Percentiles rank a stretch among this genome's conserved stretches.
phyloP scores from a whole-genome alignment of 2,113 vertebrate species.

The Nesogale talazaci region DNA sequence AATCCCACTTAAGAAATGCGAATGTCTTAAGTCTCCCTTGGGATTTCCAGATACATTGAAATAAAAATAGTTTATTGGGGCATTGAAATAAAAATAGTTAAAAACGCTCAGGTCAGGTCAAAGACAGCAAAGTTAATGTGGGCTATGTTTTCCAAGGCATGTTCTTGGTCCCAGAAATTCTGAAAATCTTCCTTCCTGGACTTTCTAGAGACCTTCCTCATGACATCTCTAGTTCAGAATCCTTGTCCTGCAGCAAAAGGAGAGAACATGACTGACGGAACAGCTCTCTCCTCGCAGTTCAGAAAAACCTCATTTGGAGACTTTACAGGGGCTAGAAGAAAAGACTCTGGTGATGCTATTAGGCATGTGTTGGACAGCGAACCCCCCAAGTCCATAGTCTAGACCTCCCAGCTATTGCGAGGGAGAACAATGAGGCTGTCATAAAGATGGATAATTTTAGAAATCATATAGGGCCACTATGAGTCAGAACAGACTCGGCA shows the following conservation, averaged over 20 bases:
- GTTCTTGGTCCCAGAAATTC: background rate
- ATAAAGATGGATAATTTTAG: no score
- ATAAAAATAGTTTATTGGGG: background rate
- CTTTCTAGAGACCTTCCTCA: no score
- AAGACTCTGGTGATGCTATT: background rate
- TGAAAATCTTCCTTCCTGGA: background rate
- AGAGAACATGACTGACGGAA: background rate
- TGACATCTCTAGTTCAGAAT: background rate
- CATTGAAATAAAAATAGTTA: background rate
- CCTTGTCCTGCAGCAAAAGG: background rate
- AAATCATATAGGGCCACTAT: no score
- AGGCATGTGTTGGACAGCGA: no score
- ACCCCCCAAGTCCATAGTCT: no score
- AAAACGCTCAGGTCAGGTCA: background rate
- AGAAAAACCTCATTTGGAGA: background rate
- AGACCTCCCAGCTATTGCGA: no score
- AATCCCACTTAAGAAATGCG: background rate
- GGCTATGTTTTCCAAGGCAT: background rate
- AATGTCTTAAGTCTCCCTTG: background rate
- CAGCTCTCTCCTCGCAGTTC: background rate
- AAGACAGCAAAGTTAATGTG: conserved; percentile 1
- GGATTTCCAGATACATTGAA: conserved; percentile 41
- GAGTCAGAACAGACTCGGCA: no score
- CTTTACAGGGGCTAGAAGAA: background rate
- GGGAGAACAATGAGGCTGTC: no score